Percentiles rank a stretch among this genome's conserved stretches.
These are phyloP conservation scores for Gymnoscopelus microlampas DNA, from an alignment of 2,797 vertebrate species.

Conservation along the genomic window DNA sequence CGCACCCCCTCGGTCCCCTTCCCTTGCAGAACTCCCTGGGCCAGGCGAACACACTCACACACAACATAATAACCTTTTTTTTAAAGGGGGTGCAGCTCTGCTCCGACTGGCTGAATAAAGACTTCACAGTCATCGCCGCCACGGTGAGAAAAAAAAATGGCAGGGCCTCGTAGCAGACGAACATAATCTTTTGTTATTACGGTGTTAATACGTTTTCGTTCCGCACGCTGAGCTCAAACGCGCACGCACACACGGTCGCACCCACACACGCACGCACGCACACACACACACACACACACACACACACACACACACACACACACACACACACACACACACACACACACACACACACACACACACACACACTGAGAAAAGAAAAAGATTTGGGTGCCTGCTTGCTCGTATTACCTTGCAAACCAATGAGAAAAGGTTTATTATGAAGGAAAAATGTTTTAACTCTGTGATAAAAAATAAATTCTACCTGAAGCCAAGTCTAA, in stretches of 20 bases:
- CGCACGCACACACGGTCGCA: conserved; percentile 14
- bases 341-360: conserved; percentile 31
- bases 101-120: conserved; percentile 78
- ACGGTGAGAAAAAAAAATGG: conserved; percentile 57
- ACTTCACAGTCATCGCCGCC: conserved; percentile 74
- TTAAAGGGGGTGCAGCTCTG: conserved; percentile 67
- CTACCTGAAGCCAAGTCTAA: neutral
- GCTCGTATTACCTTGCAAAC: conserved; percentile 67
- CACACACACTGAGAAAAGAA: conserved; percentile 17
- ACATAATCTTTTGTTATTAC: conserved; percentile 86
- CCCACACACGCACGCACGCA: neutral
- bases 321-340: conserved; percentile 14
- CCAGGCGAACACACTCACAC: conserved; percentile 69
- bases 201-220: conserved; percentile 80
- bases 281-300: conserved; percentile 28
- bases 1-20: no score
- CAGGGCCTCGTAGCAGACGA: conserved; percentile 75
- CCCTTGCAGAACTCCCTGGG: conserved; percentile 53
- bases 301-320: neutral
- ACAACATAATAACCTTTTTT: conserved; percentile 81
- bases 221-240: conserved; percentile 70
- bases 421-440: conserved; percentile 39
- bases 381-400: conserved; percentile 46
- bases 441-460: conserved; percentile 14
- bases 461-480: conserved; percentile 42